Percentiles rank a stretch among this genome's conserved stretches.
phyloP scores from a whole-genome alignment of 2,797 vertebrate genomes.

The Esox masquinongy region DNA sequence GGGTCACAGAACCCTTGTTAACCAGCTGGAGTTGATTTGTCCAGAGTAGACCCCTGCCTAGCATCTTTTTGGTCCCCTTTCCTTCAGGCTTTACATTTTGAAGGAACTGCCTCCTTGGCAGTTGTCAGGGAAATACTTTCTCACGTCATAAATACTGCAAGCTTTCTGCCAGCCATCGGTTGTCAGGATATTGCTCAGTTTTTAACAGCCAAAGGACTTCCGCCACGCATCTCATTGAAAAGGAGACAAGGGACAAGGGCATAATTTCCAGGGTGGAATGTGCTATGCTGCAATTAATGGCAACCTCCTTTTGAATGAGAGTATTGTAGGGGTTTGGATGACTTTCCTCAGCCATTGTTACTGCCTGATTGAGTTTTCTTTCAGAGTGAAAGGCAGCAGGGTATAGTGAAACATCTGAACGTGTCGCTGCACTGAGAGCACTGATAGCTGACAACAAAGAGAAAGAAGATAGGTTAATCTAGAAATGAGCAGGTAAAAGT shows the following conservation, averaged over 20 bases:
- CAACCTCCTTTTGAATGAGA: conserved; percentile 54
- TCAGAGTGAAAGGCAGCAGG: conserved; percentile 49
- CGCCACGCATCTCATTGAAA: conserved; percentile 56
- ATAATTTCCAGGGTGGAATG: conserved; percentile 67
- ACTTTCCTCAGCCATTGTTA: conserved; percentile 60
- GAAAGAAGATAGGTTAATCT: conserved; percentile 13
- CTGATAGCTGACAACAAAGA: conserved; percentile 38
- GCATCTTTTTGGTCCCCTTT: conserved; percentile 12
- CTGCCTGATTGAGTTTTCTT: conserved; percentile 57
- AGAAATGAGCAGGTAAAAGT: not conserved
- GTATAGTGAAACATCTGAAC: conserved; percentile 46
- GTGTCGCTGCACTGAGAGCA: conserved; percentile 30
- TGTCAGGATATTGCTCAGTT: conserved; percentile 72
- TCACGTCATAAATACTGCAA: conserved; percentile 71
- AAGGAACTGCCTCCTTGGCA: conserved; percentile 37
- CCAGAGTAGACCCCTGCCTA: conserved; percentile 23
- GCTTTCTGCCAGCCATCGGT: conserved; percentile 48
- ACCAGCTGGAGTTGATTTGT: conserved; percentile 60
- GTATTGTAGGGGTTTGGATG: conserved; percentile 58
- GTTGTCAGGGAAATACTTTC: conserved; percentile 49
- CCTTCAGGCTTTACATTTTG: conserved; percentile 40
- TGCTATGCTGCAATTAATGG: conserved; percentile 60
- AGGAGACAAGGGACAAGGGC: conserved; percentile 60
- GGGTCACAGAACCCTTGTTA: conserved; percentile 21
- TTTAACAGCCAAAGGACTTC: conserved; percentile 68